A percentile compares a stretch with the other conserved stretches of the same genome.
Conservation (phyloP, 1,140 invertebrate species). For the Camponotus vicinus region DNA sequence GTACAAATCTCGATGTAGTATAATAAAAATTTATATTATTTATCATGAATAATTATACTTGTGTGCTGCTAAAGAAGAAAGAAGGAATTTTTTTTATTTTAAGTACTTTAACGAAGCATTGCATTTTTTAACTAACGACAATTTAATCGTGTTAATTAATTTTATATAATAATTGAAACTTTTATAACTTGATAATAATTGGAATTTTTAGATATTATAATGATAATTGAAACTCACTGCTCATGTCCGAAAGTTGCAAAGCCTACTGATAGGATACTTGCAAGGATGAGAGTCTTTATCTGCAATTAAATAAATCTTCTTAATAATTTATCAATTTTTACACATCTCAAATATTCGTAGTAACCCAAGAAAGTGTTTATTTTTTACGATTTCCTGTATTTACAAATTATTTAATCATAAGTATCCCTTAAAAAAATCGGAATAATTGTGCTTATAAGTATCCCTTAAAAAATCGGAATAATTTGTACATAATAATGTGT, state of each 20-base stretch:
- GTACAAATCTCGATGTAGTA: background rate
- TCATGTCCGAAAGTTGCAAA: conserved; percentile 84
- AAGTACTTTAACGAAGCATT: background rate
- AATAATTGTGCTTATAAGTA: background rate
- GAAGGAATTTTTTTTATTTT: background rate
- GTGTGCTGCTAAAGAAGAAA: background rate
- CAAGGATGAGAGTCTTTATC: conserved; percentile 74
- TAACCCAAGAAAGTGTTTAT: background rate
- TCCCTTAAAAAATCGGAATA: background rate
- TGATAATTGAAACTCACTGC: conserved; percentile 79
- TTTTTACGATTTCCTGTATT: background rate
- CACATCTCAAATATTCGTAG: background rate
- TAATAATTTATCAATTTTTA: conserved; percentile 13
- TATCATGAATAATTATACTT: background rate
- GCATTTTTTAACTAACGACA: background rate
- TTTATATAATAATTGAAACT: background rate
- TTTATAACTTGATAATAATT: background rate
- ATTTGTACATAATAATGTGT: background rate
- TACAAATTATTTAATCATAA: background rate
- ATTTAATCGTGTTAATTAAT: background rate
- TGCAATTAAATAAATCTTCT: conserved; percentile 62
- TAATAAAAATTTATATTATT: background rate
- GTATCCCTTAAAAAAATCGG: background rate
- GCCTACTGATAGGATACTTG: conserved; percentile 69
- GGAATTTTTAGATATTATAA: background rate